Conservation (phyloP, 2,797 vertebrate species). For the Chloroceryle amazona region DNA sequence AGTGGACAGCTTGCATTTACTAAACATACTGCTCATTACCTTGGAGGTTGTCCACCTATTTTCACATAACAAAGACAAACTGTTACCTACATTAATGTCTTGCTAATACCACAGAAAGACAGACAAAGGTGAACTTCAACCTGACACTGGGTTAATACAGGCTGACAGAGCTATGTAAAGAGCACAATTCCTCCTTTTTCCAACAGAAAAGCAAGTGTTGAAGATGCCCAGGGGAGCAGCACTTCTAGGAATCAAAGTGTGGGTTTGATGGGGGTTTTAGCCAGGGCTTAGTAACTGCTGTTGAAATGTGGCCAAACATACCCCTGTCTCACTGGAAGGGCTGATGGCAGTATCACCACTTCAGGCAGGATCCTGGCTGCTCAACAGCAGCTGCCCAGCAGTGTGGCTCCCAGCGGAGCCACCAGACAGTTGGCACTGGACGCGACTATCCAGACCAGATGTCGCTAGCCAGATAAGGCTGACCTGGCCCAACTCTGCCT, state of each 20-base stretch:
- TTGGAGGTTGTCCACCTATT: background rate
- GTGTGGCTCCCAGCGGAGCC: background rate
- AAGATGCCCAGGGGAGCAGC: background rate
- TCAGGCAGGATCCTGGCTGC: background rate
- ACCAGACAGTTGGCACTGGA: background rate
- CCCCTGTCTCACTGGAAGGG: background rate
- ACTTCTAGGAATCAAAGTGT: background rate
- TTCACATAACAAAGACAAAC: background rate
- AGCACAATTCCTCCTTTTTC: background rate
- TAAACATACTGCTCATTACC: background rate
- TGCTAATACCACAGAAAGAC: background rate
- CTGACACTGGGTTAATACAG: background rate
- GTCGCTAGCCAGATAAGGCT: background rate
- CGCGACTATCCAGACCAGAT: background rate
- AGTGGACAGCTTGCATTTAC: background rate
- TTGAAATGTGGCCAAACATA: background rate
- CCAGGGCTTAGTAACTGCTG: background rate
- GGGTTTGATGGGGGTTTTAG: background rate
- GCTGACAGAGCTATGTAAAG: background rate
- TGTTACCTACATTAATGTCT: background rate
- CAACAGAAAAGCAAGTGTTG: background rate
- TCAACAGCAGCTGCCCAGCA: background rate
- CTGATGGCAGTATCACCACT: fast-evolving
- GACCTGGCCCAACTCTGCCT: background rate
- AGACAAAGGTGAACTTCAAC: background rate